Evolutionary conservation across 2,113 vertebrate genomes (phyloP), one percentile per base, ranked within the genome.

Genomic region (Kryptolebias marmoratus): DNA sequence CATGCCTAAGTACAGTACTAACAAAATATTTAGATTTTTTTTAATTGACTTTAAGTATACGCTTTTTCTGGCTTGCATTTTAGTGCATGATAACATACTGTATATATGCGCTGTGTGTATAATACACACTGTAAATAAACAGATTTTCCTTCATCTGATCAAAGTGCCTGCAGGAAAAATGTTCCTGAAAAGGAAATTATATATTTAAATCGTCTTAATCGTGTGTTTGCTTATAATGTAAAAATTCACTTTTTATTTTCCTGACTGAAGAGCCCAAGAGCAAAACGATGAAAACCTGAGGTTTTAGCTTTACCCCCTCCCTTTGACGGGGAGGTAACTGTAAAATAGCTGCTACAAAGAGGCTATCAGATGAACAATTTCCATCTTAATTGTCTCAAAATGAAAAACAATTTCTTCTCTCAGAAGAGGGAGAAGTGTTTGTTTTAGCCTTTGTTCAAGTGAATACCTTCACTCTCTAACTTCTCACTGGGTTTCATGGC

Each of bases 301-400:
- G 13, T 59, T 62, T 5, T 11, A 13, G 30, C 8, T 71, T 71
- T 48, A 14, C 47, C 32, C 57, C 36, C 64, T 77, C 67, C 47
- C 49, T 64, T 75, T 72, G 52, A 50, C 56, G 13, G 32, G 39
- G 31, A 47, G 71, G 36, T 52, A 75, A 67, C 36, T 69, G 64
- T 72, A 57, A 75, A 74, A 77, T 68, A 14, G 47, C 57, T 68
- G 68, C 57, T 53, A 58, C 68, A 64, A 64, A 78, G 71, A 71
- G 56, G 55, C n/a, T 53, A 72, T 80, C 80, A 62, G 42, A 39
- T 76, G 39, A 79, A 79, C 48, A 80, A 57, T 77, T 83, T 79
- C 49, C 48, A 63, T 62, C 60, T 66, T 84, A 80, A 87, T 79
- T 77, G 68, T 63, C 32, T 73, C 45, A 81, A 77, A 85, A 83